Base-by-base conservation (phyloP, 1,140 invertebrate genomes). In the Odontomachus brunneus region DNA sequence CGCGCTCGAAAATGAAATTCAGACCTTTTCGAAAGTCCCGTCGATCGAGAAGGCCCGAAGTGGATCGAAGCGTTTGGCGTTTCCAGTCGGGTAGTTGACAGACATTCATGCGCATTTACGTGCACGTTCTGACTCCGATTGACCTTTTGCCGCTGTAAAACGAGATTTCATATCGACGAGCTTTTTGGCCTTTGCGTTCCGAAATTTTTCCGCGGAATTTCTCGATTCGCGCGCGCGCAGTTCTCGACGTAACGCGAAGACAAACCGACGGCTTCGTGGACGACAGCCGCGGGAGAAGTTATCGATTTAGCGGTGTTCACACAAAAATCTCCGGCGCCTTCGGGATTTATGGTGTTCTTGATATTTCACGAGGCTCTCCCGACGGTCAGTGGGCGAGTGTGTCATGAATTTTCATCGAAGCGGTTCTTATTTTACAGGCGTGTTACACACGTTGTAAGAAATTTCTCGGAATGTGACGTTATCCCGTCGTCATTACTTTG, bases 391-490 rank as follows among this genome's bases (percentile, higher is more conserved):
- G n/a, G 22, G 19, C 48, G 66, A 71, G n/a, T 57, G 49, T 44
- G 51, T 71, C 75, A 71, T 80, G 33, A 80, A 80, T 69, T 78
- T 86, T 78, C 72, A 73, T 83, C 44, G 80, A 87, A 69, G 66
- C 22, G 78, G 87, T 87, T 71, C 60, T 62, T 84, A 87, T 87
- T 87, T 80, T n/a, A n/a, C 62, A 59, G 74, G 57, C 17, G 19
- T 57, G 71, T 84, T 88, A 75, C 66, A 66, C 82, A 67, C 74
- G 57, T 60, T 33, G n/a, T n/a, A n/a, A 29, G 53, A 71, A 82
- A 84, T 84, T 84, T 84, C 75, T 67, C 33, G 7, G 73, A 81
- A 87, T 83, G n/a, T n/a, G 83, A 83, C 69, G 59, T 85, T 85
- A 65, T 69, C 75, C 78, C 60, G 67, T 73, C 73, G 83, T 49